Base-by-base conservation (phyloP, 2,888 invertebrate genomes). In the Synanthedon myopaeformis region DNA sequence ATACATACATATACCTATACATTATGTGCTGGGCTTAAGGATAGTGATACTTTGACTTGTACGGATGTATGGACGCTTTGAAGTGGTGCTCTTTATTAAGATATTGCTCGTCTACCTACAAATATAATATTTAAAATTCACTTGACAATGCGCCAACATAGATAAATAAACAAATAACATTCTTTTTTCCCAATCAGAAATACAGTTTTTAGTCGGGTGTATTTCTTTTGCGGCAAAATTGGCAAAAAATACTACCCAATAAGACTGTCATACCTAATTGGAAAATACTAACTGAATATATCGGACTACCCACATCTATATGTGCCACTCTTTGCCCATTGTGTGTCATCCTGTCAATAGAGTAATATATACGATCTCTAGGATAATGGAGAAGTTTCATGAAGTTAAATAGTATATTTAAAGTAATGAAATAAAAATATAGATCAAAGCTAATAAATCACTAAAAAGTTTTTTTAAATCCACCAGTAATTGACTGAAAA, bases 81-180 rank as follows among this genome's bases (percentile, higher is more conserved):
- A 35, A 35, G 35, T 35, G 35, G 35, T 35, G 35, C 35, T 35
- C 35, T 35, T 35, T 35, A 35, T 35, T 35, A 35, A 23, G 19
- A 35, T 10, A 10, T 10, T 35, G 2, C 35, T 6, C 35, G 35
- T 35, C 10, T 35, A 35, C 35, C 3, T 35, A 10, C n/a, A 45
- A 12, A 45, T 45, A 45, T n/a, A n/a, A 4, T 12, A 23, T 12
- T 19, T 5, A 41, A 50, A 28, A 11, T 55, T 51, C 13, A 57
- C 57, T 82, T 80, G 83, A 82, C 82, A 82, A 82, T 82, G 83
- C 82, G 83, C 83, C 82, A 79, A 74, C 67, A 57, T 12, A 45
- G 14, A 6, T 13, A 45, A 45, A 35, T 35, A 3, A 35, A 35
- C 10, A 10, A 6, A 35, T 35, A 23, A 23, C 0, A 23, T 45